phyloP scores from a whole-genome alignment of 2,113 vertebrate species.

The Gobius niger region DNA sequence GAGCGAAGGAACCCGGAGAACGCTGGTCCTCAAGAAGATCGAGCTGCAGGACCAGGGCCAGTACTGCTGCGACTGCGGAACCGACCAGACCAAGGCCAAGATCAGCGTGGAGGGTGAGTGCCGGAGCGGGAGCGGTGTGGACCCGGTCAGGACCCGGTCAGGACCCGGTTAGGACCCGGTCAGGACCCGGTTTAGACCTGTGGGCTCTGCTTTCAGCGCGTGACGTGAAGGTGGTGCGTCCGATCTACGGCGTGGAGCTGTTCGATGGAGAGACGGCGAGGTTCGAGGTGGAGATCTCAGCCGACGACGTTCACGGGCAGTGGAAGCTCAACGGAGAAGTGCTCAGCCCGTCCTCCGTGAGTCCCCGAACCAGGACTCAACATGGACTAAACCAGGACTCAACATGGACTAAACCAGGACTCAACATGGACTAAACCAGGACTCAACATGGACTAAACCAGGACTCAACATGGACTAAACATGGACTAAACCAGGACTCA shows the following conservation, averaged over 20 bases:
- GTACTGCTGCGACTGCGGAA: slow-evolving; percentile 91
- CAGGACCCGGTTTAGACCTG: background rate
- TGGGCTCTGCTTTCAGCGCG: slow-evolving; percentile 75
- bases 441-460: too few species aligned
- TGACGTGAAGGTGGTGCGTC: slow-evolving; percentile 89
- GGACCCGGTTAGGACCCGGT: background rate
- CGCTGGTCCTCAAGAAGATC: slow-evolving; percentile 87
- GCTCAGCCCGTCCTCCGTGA: slow-evolving; percentile 86
- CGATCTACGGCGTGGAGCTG: slow-evolving; percentile 92
- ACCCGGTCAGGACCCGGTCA: background rate
- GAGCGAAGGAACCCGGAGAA: slow-evolving; percentile 81
- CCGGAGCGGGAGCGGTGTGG: background rate
- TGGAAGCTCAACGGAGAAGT: slow-evolving; percentile 93
- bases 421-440: too few species aligned
- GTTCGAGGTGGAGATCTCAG: slow-evolving; percentile 95
- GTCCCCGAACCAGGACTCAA: background rate
- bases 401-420: too few species aligned
- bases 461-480: too few species aligned
- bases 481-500: too few species aligned
- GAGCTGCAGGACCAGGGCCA: slow-evolving; percentile 83
- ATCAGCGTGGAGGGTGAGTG: slow-evolving; percentile 85
- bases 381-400: background rate
- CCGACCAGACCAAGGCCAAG: slow-evolving; percentile 86
- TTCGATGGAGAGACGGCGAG: slow-evolving; percentile 96
- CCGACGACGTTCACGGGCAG: slow-evolving; percentile 88